A percentile compares a stretch with the other conserved stretches of the same genome.
Conservation (phyloP, 1,140 invertebrate species). For the Brachionus angularis region DNA sequence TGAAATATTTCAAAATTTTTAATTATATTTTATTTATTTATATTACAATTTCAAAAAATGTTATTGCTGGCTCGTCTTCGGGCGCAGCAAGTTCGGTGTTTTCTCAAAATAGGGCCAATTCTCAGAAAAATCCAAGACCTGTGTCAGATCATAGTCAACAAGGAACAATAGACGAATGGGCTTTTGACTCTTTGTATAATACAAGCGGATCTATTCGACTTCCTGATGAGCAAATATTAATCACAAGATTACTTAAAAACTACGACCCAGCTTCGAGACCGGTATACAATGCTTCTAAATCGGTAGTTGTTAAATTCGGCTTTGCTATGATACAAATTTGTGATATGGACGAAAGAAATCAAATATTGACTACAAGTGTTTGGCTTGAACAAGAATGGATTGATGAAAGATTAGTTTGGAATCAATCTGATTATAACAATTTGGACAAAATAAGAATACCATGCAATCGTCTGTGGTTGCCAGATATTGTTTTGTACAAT, state of each 20-base stretch:
- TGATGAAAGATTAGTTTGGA: slow-evolving; percentile 61
- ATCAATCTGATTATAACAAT: slow-evolving; percentile 59
- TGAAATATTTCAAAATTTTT: not conserved
- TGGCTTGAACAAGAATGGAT: slow-evolving; percentile 79
- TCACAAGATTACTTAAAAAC: slow-evolving; percentile 81
- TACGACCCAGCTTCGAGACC: slow-evolving; percentile 96
- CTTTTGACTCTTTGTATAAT: too few relatives aligned
- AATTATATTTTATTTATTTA: not conserved
- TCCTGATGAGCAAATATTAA: slow-evolving; percentile 84
- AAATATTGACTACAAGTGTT: slow-evolving; percentile 90
- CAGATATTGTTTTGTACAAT: slow-evolving; percentile 44
- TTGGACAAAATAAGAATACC: slow-evolving; percentile 61
- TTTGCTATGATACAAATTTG: slow-evolving; percentile 98
- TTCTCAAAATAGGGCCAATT: slow-evolving; percentile 18
- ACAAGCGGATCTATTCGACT: slow-evolving; percentile 67
- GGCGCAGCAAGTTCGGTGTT: slow-evolving; percentile 15
- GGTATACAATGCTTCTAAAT: slow-evolving; percentile 92
- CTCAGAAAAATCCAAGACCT: too few relatives aligned
- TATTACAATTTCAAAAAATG: not conserved
- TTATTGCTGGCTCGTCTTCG: not conserved
- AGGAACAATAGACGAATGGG: too few relatives aligned
- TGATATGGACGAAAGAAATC: slow-evolving; percentile 87
- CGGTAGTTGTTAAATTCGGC: slow-evolving; percentile 90
- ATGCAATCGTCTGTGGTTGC: slow-evolving; percentile 60
- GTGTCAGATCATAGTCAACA: too few relatives aligned